phyloP scores from a whole-genome alignment of 2,888 invertebrate genomes.

The Acanthacorydalis orientalis region DNA sequence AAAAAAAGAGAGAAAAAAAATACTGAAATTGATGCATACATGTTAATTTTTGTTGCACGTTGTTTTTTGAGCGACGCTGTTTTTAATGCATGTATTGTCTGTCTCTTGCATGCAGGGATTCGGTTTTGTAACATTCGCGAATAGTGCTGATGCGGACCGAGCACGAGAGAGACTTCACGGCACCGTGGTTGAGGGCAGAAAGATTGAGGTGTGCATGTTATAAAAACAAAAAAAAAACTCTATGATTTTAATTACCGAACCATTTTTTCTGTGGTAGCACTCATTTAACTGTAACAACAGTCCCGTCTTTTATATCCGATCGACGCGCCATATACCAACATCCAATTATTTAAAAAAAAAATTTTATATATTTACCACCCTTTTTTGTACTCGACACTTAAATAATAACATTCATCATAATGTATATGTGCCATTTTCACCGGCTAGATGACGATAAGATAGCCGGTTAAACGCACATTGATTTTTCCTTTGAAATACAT shows the following conservation, averaged over 20 bases:
- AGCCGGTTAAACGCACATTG: too few relatives aligned
- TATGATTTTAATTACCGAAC: conserved; percentile 10
- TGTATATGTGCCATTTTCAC: too few relatives aligned
- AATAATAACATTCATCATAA: too few relatives aligned
- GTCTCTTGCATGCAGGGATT: conserved; percentile 99
- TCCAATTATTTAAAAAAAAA: too few relatives aligned
- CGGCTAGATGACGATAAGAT: too few relatives aligned
- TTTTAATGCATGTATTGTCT: conserved; percentile 87
- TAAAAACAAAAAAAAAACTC: conserved; percentile 9
- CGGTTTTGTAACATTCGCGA: conserved; percentile 99
- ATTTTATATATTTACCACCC: too few relatives aligned
- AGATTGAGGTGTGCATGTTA: conserved; percentile 99
- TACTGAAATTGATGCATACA: conserved; percentile 34
- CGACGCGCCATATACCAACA: too few relatives aligned
- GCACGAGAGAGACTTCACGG: conserved; percentile 99
- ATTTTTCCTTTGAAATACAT: too few relatives aligned
- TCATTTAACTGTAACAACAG: conserved; percentile 40
- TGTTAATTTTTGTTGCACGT: conserved; percentile 48
- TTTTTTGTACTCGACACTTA: too few relatives aligned
- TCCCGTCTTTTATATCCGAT: too few relatives aligned
- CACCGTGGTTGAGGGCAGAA: conserved; percentile 99
- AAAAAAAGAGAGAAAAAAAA: background rate
- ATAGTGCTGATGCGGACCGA: conserved; percentile 99
- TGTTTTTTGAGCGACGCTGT: conserved; percentile 60
- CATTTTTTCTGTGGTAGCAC: conserved; percentile 30